Evolutionary conservation across 2,113 vertebrate genomes (phyloP).

Genomic region (Xiphophorus hellerii): DNA sequence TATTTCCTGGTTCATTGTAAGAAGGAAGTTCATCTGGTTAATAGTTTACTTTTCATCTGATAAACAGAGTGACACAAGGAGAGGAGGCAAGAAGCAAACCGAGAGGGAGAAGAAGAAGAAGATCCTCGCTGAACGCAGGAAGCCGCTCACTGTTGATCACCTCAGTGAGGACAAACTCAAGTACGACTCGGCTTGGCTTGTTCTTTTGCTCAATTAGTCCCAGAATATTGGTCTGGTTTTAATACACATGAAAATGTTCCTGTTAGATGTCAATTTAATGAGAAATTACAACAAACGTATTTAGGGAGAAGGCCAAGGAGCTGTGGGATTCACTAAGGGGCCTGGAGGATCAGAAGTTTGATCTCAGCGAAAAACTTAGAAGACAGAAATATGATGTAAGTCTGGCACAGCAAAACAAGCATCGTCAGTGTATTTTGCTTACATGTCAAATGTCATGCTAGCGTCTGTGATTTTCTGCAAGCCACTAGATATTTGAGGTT

Average conservation of each 20-base stretch:
- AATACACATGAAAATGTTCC: not conserved
- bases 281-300: not conserved
- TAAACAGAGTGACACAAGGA: conserved; percentile 85
- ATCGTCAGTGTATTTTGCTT: not conserved
- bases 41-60: not conserved
- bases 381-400: conserved; percentile 96
- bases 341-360: conserved; percentile 95
- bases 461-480: not conserved
- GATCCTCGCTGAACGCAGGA: conserved; percentile 90
- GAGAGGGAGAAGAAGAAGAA: conserved; percentile 98
- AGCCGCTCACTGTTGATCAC: conserved; percentile 88
- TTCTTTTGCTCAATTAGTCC: not conserved
- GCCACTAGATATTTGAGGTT: not conserved
- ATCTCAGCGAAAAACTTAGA: conserved; percentile 92
- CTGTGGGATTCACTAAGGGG: conserved; percentile 90
- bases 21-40: not conserved
- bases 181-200: conserved; percentile 69
- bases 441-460: not conserved
- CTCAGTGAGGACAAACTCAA: conserved; percentile 92
- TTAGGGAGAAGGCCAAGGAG: conserved; percentile 91
- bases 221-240: not conserved
- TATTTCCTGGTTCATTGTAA: not conserved
- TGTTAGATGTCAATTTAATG: not conserved
- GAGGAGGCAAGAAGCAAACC: conserved; percentile 92
- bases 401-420: conserved; percentile 1